These are phyloP conservation scores for human DNA, from an alignment of 2,113 vertebrate species.

Conservation along the genomic window DNA sequence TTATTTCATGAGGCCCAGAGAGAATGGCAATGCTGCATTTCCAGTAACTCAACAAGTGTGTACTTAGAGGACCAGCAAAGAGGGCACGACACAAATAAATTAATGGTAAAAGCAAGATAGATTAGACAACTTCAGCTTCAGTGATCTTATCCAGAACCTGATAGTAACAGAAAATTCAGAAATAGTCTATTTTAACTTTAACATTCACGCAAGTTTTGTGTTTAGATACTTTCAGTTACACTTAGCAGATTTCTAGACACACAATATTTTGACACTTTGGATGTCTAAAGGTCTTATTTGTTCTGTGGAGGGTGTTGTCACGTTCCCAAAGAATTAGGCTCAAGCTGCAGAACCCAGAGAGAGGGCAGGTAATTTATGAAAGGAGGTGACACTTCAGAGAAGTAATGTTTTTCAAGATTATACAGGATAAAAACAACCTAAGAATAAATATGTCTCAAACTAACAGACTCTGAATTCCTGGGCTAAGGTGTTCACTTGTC, in stretches of 20 bases:
- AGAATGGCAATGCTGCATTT: not conserved
- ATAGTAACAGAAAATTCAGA: not conserved
- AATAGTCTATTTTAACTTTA: not conserved
- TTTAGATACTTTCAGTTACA: not conserved
- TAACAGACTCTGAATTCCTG: not conserved
- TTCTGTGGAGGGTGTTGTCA: not conserved
- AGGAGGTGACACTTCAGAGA: not conserved
- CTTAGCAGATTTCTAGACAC: no score
- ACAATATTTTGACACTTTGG: not conserved
- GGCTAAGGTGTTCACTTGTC: not conserved
- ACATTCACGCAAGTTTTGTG: not conserved
- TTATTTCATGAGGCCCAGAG: not conserved
- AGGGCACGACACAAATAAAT: not conserved
- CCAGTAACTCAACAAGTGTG: not conserved
- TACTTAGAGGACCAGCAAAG: not conserved
- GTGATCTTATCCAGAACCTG: not conserved
- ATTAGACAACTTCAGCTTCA: not conserved
- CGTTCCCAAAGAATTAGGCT: not conserved
- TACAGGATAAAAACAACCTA: not conserved
- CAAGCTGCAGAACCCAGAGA: not conserved
- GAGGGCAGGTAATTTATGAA: not conserved
- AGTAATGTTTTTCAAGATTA: not conserved
- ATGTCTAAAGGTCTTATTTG: not conserved
- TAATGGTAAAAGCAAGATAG: not conserved
- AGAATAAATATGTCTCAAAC: not conserved